These are phyloP conservation scores for Acrocyrtus sp. DNA, from an alignment of 2,888 invertebrate genomes.

Conservation along the genomic window DNA sequence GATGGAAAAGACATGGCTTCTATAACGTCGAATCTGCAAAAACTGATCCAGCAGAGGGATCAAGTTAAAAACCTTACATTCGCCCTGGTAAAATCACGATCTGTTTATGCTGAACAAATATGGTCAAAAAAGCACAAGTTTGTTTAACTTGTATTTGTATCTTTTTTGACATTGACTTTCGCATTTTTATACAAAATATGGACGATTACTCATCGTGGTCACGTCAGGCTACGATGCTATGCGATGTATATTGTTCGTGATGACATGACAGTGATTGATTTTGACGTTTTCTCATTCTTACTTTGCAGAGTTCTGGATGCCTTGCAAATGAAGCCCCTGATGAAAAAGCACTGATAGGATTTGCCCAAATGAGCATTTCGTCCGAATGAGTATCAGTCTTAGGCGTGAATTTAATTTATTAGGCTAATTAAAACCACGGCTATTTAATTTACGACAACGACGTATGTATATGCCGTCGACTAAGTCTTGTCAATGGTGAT, in stretches of 20 bases:
- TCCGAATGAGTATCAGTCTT: conserved; percentile 73
- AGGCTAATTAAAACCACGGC: conserved; percentile 40
- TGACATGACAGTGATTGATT: no score
- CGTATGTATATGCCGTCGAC: conserved; percentile 21
- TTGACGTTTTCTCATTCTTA: background rate
- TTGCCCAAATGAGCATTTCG: conserved; percentile 94
- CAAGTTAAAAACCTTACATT: conserved; percentile 76
- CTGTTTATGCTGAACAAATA: no score
- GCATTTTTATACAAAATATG: no score
- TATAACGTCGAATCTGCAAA: conserved; percentile 93
- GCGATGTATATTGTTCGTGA: no score
- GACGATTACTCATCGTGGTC: no score
- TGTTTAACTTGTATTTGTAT: no score
- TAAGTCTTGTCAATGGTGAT: conserved; percentile 46
- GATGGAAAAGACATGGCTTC: conserved; percentile 90
- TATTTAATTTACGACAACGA: conserved; percentile 45
- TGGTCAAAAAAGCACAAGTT: no score
- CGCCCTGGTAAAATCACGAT: conserved; percentile 80
- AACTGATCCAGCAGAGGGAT: conserved; percentile 81
- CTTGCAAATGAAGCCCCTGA: conserved; percentile 85
- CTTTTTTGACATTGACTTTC: no score
- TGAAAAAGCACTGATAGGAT: conserved; percentile 95
- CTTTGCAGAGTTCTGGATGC: conserved; percentile 74
- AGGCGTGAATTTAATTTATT: conserved; percentile 24
- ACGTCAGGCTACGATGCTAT: no score